Percentiles rank a stretch among this genome's conserved stretches.
These are phyloP conservation scores for Leucophenga montana DNA, from an alignment of 2,888 invertebrate species.

Conservation along the genomic window DNA sequence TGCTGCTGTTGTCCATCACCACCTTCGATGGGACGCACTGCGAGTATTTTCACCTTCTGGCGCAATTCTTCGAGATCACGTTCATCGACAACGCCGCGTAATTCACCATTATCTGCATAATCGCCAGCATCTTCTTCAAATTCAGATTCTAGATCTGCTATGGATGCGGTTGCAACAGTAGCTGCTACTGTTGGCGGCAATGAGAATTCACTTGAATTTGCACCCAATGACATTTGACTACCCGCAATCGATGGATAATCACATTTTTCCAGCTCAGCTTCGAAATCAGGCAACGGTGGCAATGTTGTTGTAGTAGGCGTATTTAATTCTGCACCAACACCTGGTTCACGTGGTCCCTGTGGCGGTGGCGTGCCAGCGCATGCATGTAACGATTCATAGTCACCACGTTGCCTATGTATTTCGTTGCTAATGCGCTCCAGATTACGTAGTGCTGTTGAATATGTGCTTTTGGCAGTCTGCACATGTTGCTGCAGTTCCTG, in stretches of 20 bases:
- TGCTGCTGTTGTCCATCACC: slow-evolving; percentile 80
- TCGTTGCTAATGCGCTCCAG: slow-evolving; percentile 94
- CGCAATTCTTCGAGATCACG: slow-evolving; percentile 80
- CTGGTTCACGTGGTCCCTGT: slow-evolving; percentile 77
- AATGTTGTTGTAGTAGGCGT: slow-evolving; percentile 64
- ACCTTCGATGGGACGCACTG: slow-evolving; percentile 83
- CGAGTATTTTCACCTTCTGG: slow-evolving; percentile 81
- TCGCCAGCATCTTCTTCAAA: slow-evolving; percentile 52
- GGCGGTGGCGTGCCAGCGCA: slow-evolving; percentile 59
- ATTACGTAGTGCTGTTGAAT: slow-evolving; percentile 86
- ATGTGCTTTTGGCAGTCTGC: slow-evolving; percentile 81
- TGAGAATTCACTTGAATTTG: slow-evolving; percentile 23
- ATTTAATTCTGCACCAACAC: slow-evolving; percentile 82
- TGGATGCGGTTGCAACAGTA: slow-evolving; percentile 56
- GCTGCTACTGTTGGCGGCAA: slow-evolving; percentile 28
- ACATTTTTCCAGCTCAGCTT: slow-evolving; percentile 77
- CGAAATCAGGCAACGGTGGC: slow-evolving; percentile 74
- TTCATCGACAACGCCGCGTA: slow-evolving; percentile 63
- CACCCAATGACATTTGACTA: slow-evolving; percentile 74
- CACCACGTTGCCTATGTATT: slow-evolving; percentile 78
- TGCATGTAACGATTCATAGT: slow-evolving; percentile 55
- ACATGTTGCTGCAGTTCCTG: slow-evolving; percentile 87
- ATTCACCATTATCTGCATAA: slow-evolving; percentile 54
- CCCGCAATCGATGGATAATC: slow-evolving; percentile 75
- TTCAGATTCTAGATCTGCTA: slow-evolving; percentile 48